These are phyloP conservation scores for Falco punctatus DNA, from an alignment of 2,113 vertebrate species.

Conservation along the genomic window DNA sequence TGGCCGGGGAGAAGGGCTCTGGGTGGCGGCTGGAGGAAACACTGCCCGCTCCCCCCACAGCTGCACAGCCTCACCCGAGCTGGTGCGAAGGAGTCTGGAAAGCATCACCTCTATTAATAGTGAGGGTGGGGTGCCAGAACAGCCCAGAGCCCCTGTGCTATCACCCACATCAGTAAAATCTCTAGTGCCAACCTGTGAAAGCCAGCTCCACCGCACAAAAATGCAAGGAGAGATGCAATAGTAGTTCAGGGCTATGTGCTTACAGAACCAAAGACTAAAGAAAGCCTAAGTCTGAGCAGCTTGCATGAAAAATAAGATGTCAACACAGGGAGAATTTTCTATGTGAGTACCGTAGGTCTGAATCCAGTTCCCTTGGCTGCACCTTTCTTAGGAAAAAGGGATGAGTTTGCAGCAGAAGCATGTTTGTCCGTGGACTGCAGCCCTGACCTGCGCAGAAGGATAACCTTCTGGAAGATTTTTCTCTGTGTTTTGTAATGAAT, in stretches of 20 bases:
- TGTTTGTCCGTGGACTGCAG: background rate
- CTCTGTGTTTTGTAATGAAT: background rate
- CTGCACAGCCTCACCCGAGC: background rate
- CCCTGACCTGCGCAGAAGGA: background rate
- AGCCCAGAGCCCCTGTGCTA: background rate
- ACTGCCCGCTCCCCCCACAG: rapidly evolving
- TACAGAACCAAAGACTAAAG: background rate
- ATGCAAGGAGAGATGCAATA: background rate
- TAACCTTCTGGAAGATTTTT: background rate
- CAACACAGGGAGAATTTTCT: background rate
- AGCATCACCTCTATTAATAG: rapidly evolving
- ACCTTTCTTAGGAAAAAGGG: background rate
- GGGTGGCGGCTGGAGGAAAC: rapidly evolving
- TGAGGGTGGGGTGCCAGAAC: rapidly evolving
- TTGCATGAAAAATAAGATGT: background rate
- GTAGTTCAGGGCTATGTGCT: background rate
- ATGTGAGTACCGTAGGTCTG: background rate
- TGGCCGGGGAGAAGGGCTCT: background rate
- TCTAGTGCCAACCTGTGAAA: background rate
- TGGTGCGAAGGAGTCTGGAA: background rate
- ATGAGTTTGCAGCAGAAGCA: background rate
- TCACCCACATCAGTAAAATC: background rate
- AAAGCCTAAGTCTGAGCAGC: background rate
- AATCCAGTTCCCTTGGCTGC: background rate
- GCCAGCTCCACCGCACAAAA: rapidly evolving